A percentile compares a stretch with the other conserved stretches of the same genome.
These are phyloP conservation scores for Drosophila ercepeae DNA, from an alignment of 1,140 invertebrate genomes.

Conservation along the genomic window DNA sequence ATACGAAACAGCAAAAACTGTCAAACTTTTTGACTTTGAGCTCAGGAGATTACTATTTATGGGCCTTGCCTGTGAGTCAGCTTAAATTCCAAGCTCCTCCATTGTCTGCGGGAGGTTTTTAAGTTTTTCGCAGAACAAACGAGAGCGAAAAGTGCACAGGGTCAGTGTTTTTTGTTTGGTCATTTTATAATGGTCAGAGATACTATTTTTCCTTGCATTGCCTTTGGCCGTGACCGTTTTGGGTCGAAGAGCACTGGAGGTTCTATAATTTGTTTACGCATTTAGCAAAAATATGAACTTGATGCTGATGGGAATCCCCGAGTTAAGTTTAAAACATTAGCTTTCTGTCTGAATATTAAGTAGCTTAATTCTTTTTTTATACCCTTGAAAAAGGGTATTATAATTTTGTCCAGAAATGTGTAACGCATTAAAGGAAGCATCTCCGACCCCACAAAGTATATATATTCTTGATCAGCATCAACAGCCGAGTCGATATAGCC, in stretches of 20 bases:
- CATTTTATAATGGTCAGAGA: conserved; percentile 29
- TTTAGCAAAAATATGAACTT: conserved; percentile 5
- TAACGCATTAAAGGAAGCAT: no score
- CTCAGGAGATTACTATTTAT: conserved; percentile 42
- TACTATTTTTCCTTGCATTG: conserved; percentile 10
- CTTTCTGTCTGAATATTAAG: conserved; percentile 46
- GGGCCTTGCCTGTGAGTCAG: conserved; percentile 24
- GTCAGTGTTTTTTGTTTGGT: conserved; percentile 24
- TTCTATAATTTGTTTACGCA: conserved; percentile 16
- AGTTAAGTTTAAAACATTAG: conserved; percentile 27
- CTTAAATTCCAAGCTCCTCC: conserved; percentile 10
- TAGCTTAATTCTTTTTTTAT: no score
- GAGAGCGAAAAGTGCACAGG: conserved; percentile 41
- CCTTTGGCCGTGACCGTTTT: conserved; percentile 41
- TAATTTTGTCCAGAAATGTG: no score
- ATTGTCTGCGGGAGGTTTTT: conserved; percentile 32
- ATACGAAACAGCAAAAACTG: conserved; percentile 23
- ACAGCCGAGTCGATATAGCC: no score
- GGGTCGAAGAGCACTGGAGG: conserved; percentile 33
- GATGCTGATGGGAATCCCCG: conserved; percentile 28
- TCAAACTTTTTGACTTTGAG: conserved; percentile 44
- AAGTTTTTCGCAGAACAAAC: conserved; percentile 25
- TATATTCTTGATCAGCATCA: no score
- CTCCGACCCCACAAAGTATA: no score
- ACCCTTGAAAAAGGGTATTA: no score